Base-by-base conservation (phyloP, 2,888 invertebrate genomes). In the Ommatoiulus sabulosus region DNA sequence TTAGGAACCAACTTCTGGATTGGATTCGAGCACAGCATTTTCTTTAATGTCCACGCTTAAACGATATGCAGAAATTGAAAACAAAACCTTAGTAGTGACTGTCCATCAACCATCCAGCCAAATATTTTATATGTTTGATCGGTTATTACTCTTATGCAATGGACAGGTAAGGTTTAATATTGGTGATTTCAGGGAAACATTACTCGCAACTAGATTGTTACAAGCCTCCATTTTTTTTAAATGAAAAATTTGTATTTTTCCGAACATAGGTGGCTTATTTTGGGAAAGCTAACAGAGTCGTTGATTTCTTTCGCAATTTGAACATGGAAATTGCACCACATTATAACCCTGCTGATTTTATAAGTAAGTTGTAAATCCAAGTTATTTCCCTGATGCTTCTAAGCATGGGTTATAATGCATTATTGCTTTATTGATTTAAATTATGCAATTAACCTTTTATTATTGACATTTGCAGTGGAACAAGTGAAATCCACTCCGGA, bases 261-360 rank as follows among this genome's bases (percentile, higher is more conserved):
- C 24, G 8, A 10, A 15, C n/a, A 35, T 89, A 92, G 92, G 90
- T 92, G 35, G 96, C 96, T 1, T 96, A 96, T 92, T 96, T 95
- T 92, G 96, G 96, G 12, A 95, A 95, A 90, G 95, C 95, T 44
- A 93, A 94, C 90, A 95, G 95, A 92, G 95, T 96, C 89, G 95
- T 96, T 84, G 94, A 95, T 90, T 96, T 95, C 92, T 96, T 96
- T 92, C 94, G 94, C 90, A 94, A 94, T 89, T 94, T 96, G 89
- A 96, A 96, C 88, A 94, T 96, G 89, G 94, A 94, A 90, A 95
- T 96, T 90, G 94, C 95, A 92, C 95, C 95, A 5, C 95, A 96
- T 92, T 96, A 96, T 92, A 97, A 97, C 93, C 96, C 96, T 87
- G 96, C 96, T n/a, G 96, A 97, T 92, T 96, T 96, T 92, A 95